A percentile compares a stretch with the other conserved stretches of the same genome.
Evolutionary conservation across 2,888 invertebrate genomes (phyloP).

Genomic region (Oscheius myriophilus): DNA sequence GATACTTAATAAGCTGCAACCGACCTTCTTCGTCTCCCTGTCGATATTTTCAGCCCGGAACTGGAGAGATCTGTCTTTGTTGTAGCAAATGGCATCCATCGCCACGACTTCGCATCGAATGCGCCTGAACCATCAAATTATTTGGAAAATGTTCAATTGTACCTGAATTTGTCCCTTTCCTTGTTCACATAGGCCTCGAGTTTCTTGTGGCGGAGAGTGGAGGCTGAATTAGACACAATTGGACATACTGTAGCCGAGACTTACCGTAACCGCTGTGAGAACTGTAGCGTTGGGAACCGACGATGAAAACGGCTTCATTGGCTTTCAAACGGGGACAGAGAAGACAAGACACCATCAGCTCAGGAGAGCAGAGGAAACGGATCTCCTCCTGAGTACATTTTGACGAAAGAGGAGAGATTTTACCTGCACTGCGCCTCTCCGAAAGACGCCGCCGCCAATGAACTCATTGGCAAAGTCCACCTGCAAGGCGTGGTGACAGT

Average conservation of each 20-base stretch:
- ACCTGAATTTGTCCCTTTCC: slow-evolving; percentile 16
- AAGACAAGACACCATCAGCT: slow-evolving; percentile 85
- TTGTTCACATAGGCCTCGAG: background rate
- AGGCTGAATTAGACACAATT: background rate
- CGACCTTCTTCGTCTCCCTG: slow-evolving; percentile 5
- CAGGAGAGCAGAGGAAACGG: slow-evolving; percentile 91
- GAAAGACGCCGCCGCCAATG: slow-evolving; percentile 90
- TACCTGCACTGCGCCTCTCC: slow-evolving; percentile 86
- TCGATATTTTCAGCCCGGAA: background rate
- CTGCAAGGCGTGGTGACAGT: slow-evolving; percentile 74
- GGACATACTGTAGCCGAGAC: background rate
- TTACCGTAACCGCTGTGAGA: slow-evolving; percentile 40
- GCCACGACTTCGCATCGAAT: slow-evolving; percentile 20
- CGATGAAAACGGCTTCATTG: slow-evolving; percentile 86
- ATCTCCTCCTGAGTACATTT: slow-evolving; percentile 82
- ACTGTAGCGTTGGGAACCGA: slow-evolving; percentile 80
- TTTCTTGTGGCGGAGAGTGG: too few relatives aligned
- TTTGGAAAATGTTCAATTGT: too few relatives aligned
- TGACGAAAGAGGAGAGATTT: background rate
- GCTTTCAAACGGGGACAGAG: slow-evolving; percentile 84
- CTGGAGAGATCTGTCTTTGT: background rate
- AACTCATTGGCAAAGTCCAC: slow-evolving; percentile 93
- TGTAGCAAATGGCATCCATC: slow-evolving; percentile 1
- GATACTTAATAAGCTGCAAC: too few relatives aligned
- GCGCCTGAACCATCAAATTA: background rate